phyloP scores from a whole-genome alignment of 1,140 invertebrate genomes.

The Chymomyza costata region DNA sequence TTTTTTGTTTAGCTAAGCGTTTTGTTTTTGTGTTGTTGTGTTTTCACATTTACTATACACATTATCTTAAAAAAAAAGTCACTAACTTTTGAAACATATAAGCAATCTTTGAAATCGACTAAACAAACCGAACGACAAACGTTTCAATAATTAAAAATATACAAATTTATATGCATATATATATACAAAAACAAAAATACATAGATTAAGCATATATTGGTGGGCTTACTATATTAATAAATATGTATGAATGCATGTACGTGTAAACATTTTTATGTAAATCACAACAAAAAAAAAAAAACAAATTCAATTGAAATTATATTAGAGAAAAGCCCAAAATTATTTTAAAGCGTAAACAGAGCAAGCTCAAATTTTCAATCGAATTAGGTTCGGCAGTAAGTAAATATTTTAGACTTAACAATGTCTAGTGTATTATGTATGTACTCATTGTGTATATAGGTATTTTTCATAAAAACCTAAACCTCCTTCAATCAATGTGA shows the following conservation, averaged over 20 bases:
- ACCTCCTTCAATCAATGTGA: conserved; percentile 71
- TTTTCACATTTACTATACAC: conserved; percentile 32
- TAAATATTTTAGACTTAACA: too few species aligned
- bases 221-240: conserved; percentile 65
- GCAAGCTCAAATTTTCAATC: conserved; percentile 13
- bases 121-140: conserved; percentile 37
- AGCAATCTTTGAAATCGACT: conserved; percentile 70
- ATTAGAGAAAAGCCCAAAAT: too few species aligned
- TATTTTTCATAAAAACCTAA: conserved; percentile 38
- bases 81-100: conserved; percentile 69
- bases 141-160: conserved; percentile 40
- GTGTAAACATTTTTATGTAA: conserved; percentile 2
- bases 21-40: conserved; percentile 12
- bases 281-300: conserved; percentile 14
- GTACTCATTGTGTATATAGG: conserved; percentile 26
- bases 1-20: conserved; percentile 50
- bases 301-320: too few species aligned
- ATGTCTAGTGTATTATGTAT: conserved; percentile 15
- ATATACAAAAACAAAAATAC: conserved; percentile 21
- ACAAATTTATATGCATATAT: conserved; percentile 14
- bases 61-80: conserved; percentile 48
- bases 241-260: conserved; percentile 51
- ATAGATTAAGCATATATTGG: conserved; percentile 41
- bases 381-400: conserved; percentile 35
- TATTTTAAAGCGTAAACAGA: conserved; percentile 26